Base-by-base conservation (phyloP, 2,888 invertebrate species). In the Micropterix aruncella region DNA sequence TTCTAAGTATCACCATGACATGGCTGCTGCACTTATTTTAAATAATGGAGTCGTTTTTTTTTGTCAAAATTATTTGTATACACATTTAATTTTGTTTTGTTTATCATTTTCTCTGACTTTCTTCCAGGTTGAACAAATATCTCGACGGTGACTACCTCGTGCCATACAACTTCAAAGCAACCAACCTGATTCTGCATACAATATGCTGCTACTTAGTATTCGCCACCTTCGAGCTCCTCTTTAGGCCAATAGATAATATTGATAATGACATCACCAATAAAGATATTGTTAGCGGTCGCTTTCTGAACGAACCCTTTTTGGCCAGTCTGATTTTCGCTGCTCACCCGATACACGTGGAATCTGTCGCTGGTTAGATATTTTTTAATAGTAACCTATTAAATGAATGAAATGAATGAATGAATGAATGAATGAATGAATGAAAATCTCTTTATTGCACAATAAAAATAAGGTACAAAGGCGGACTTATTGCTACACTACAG, bases 291-390 rank as follows among this genome's bases (percentile, higher is more conserved):
- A 40, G 27, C 7, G 12, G 27, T 12, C 5, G 7, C 27, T 7
- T 27, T 27, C 12, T 27, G 7, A 27, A 27, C 7, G 27, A 27
- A 46, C 71, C 82, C 37, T 79, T 81, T 53, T 65, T 83, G 44
- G 75, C 83, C 37, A 70, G 86, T 14, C 53, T 84, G 2, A 58
- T 95, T 18, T 97, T 95, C 69, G 79, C 91, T 12, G 80, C 88
- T 14, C 96, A 96, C 71, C 96, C 97, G 1, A 68, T 96, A 41
- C 96, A 97, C 63, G 80, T 86, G 0, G 96, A 97, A 71, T 86
- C 90, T 47, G 90, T 96, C 2, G 82, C 88, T 46, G 93, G 92
- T n/a, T n/a, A n/a, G n/a, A n/a, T n/a, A n/a, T n/a, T n/a, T n/a
- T n/a, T n/a, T n/a, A n/a, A n/a, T n/a, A n/a, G n/a, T n/a, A n/a